phyloP scores from a whole-genome alignment of 2,888 invertebrate genomes.

The Cerastis leucographa region DNA sequence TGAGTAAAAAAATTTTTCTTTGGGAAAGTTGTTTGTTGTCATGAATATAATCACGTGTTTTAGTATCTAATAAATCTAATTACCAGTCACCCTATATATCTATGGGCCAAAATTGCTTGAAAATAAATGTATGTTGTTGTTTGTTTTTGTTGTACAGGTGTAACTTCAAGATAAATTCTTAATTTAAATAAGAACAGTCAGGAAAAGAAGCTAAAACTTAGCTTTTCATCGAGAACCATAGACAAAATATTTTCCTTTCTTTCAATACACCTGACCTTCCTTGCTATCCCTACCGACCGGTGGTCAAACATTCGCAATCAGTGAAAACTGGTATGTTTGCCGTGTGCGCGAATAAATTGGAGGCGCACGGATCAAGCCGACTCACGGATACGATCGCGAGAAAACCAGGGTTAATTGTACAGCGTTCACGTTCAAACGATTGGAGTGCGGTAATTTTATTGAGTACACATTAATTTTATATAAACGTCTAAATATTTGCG shows the following conservation, averaged over 20 bases:
- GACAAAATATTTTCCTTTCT: neutral
- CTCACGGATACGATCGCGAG: constrained; percentile 41
- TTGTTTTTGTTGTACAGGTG: no score
- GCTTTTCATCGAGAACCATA: neutral
- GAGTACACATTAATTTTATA: neutral
- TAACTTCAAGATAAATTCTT: neutral
- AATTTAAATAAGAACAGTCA: neutral
- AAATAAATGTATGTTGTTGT: no score
- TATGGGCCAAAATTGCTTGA: no score
- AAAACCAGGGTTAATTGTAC: constrained; percentile 49
- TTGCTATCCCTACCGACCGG: constrained; percentile 65
- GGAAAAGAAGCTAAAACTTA: neutral
- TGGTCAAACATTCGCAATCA: constrained; percentile 80
- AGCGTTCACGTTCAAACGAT: neutral
- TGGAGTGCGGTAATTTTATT: constrained; percentile 11
- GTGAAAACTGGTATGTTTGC: constrained; percentile 76
- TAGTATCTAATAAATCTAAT: no score
- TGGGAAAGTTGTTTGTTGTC: no score
- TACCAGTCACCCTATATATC: no score
- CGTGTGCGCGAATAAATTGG: constrained; percentile 72
- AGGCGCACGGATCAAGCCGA: constrained; percentile 60
- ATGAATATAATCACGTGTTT: no score
- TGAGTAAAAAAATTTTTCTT: no score
- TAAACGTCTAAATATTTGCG: no score
- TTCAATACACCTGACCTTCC: constrained; percentile 21